phyloP scores from a whole-genome alignment of 2,797 vertebrate genomes.

The Bovichtus diacanthus region DNA sequence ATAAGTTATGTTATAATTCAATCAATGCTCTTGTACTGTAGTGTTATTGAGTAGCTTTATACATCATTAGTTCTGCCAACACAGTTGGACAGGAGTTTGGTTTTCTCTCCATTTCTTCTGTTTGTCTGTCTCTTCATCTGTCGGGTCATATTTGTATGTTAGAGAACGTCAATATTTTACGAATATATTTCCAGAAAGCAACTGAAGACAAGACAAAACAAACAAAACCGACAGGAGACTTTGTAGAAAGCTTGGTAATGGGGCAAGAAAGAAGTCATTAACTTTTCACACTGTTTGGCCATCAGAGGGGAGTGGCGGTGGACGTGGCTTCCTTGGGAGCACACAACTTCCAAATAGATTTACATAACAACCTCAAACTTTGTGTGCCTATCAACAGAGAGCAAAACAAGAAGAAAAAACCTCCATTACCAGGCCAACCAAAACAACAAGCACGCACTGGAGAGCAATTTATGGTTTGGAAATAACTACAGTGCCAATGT shows the following conservation, averaged over 20 bases:
- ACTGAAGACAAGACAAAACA: slow-evolving; percentile 8
- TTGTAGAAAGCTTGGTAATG: slow-evolving; percentile 15
- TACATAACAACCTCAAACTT: slow-evolving; percentile 21
- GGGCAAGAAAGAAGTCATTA: slow-evolving; percentile 28
- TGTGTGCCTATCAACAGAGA: slow-evolving; percentile 21
- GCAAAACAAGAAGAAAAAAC: slow-evolving; percentile 17
- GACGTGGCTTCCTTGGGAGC: slow-evolving; percentile 25
- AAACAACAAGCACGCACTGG: slow-evolving; percentile 39
- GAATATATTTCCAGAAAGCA: slow-evolving; percentile 29
- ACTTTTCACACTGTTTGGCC: slow-evolving; percentile 23
- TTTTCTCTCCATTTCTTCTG: slow-evolving; percentile 16
- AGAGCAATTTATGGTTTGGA: slow-evolving; percentile 46
- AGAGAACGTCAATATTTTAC: slow-evolving; percentile 24
- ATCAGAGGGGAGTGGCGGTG: slow-evolving; percentile 7
- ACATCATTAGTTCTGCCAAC: slow-evolving; percentile 27
- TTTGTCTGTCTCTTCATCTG: slow-evolving; percentile 17
- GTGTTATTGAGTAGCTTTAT: not conserved
- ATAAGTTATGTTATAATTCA: slow-evolving; percentile 5
- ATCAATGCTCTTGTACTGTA: not conserved
- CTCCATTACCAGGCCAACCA: slow-evolving; percentile 53
- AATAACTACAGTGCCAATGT: slow-evolving; percentile 36
- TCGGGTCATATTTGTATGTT: slow-evolving; percentile 34
- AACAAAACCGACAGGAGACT: not conserved
- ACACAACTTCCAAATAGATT: not conserved
- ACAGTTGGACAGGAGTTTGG: slow-evolving; percentile 20